These are phyloP conservation scores for Leucoraja erinaceus DNA, from an alignment of 2,113 vertebrate species.

Conservation along the genomic window DNA sequence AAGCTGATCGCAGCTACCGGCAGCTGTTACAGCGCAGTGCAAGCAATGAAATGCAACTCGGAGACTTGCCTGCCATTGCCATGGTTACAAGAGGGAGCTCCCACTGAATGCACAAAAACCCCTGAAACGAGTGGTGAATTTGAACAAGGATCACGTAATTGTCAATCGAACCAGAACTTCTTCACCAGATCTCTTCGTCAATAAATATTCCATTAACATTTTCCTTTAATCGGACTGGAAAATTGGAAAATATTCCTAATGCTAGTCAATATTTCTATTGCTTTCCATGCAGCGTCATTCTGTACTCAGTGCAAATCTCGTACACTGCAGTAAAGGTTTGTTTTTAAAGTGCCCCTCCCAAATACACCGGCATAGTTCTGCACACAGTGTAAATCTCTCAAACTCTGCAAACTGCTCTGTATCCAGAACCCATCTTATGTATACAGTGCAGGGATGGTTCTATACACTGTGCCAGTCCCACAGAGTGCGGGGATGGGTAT, in stretches of 20 bases:
- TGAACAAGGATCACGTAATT: not conserved
- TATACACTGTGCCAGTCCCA: not conserved
- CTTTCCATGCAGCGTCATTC: no score
- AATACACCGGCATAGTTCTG: no score
- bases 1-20: not conserved
- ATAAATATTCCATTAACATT: not conserved
- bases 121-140: not conserved
- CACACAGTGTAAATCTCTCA: no score
- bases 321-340: no score
- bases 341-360: no score
- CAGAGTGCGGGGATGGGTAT: no score
- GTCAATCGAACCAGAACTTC: not conserved
- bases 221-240: not conserved
- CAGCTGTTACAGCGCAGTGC: constrained; percentile 23
- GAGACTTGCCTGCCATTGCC: not conserved
- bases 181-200: not conserved
- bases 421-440: no score
- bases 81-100: constrained; percentile 28
- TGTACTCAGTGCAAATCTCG: not conserved
- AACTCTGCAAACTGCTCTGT: no score
- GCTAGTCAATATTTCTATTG: no score
- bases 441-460: no score
- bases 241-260: not conserved
- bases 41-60: not conserved
- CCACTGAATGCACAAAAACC: not conserved